Evolutionary conservation across 2,797 vertebrate genomes (phyloP), one percentile per base, ranked within the genome.

Genomic region (Xenops minutus): DNA sequence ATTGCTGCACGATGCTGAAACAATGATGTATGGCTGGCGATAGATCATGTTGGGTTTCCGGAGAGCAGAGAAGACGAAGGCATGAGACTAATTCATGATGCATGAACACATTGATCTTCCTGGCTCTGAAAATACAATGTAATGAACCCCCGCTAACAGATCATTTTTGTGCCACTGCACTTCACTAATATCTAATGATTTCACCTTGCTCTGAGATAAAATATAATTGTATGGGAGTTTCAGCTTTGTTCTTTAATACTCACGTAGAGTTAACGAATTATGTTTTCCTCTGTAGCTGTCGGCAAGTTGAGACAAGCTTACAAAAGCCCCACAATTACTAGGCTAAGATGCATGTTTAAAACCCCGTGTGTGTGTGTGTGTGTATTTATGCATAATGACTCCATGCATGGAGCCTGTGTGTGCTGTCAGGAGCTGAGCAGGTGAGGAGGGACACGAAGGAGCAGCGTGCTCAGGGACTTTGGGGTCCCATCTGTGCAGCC

Each of bases 141-240:
- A 98, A 98, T 98, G 98, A 98, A 98, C 97, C 98, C 98, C 98
- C 85, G 91, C 97, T 98, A 98, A 98, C 97, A 97, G 97, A 98
- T 98, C 98, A 98, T 97, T 98, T 98, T 98, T 98, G 98, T 98
- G 98, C 97, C 96, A 97, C 97, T 96, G 95, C 97, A 98, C 98
- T 97, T 98, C 95, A 94, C 97, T 98, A 98, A 98, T 98, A 98
- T 98, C 98, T 98, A 98, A 98, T 98, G 98, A 98, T 98, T 98
- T 98, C 98, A 98, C 98, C 98, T 98, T 98, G 98, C 96, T 96
- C 97, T 93, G 93, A 97, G 98, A 98, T 97, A 96, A 97, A 97
- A 98, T 96, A 97, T 98, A 98, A 98, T 98, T 97, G 98, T 97
- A 97, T 97, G 98, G 98, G 98, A 98, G 98, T 98, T 98, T 95